Percentiles rank a stretch among this genome's conserved stretches.
phyloP scores from a whole-genome alignment of 2,888 invertebrate genomes.

The Drosophila nr. perissopoda region DNA sequence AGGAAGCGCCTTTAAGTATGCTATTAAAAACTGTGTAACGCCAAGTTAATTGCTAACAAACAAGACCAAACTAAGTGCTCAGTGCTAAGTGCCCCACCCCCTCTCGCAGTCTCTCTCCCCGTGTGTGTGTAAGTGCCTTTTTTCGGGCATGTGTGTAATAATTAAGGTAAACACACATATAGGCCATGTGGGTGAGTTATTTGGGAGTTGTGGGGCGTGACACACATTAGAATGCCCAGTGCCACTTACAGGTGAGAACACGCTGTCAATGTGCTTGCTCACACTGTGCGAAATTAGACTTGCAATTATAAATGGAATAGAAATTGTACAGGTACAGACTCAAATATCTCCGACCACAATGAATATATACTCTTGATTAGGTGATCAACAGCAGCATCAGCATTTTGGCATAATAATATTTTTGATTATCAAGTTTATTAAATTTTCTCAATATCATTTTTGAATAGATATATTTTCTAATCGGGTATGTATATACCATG shows the following conservation, averaged over 20 bases:
- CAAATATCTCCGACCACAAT: neutral
- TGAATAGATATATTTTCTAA: neutral
- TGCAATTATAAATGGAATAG: neutral
- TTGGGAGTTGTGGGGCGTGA: slow-evolving; percentile 12
- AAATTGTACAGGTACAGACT: neutral
- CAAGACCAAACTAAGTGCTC: slow-evolving; percentile 40
- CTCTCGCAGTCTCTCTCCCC: neutral
- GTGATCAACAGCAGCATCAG: neutral
- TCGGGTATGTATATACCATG: neutral
- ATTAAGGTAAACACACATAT: slow-evolving; percentile 57
- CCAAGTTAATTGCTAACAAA: slow-evolving; percentile 76
- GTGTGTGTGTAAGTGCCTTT: slow-evolving; percentile 21
- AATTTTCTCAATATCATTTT: neutral
- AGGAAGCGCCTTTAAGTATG: slow-evolving; percentile 55
- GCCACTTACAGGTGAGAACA: slow-evolving; percentile 48
- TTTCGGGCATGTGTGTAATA: slow-evolving; percentile 55
- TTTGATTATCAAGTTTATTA: neutral
- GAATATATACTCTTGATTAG: neutral
- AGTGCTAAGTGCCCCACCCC: too few species aligned
- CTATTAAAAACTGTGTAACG: slow-evolving; percentile 72
- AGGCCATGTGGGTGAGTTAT: slow-evolving; percentile 7
- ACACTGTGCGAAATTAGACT: slow-evolving; percentile 27
- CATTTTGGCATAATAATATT: neutral
- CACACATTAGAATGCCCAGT: slow-evolving; percentile 33
- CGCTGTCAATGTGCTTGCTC: slow-evolving; percentile 1